Evolutionary conservation across 2,113 vertebrate genomes (phyloP).

Genomic region (Cheirogaleus medius): DNA sequence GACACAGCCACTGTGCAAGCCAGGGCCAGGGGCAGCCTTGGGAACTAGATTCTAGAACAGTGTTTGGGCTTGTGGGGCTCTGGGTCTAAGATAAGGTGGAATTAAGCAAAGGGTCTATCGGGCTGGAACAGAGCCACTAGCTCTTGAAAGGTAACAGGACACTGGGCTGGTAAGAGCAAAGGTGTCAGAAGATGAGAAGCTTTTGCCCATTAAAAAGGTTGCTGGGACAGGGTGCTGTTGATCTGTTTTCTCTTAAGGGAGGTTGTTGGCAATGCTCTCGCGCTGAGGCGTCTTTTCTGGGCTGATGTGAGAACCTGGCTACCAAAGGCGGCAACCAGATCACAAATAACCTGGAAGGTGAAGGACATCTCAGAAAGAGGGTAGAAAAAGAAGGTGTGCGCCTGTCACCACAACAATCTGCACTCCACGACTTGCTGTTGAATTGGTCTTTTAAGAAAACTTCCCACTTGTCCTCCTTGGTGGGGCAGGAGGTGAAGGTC

Average conservation of each 20-base stretch:
- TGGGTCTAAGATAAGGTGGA: background rate
- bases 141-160: background rate
- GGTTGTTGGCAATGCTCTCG: background rate
- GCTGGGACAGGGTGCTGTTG: background rate
- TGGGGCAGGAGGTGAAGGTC: conserved; percentile 49
- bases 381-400: background rate
- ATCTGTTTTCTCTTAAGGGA: background rate
- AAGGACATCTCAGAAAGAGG: background rate
- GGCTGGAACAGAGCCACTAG: background rate
- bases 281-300: background rate
- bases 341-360: background rate
- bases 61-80: background rate
- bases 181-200: background rate
- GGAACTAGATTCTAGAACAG: background rate
- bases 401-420: background rate
- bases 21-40: background rate
- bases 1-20: background rate
- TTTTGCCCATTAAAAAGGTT: background rate
- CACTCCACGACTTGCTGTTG: background rate
- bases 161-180: background rate
- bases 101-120: background rate
- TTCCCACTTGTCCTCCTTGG: conserved; percentile 62
- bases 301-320: background rate
- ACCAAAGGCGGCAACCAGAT: background rate
- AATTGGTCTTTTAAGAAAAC: conserved; percentile 60